Base-by-base conservation (phyloP, 64 coral and sea anemone genomes). In the Platygyra sinensis region DNA sequence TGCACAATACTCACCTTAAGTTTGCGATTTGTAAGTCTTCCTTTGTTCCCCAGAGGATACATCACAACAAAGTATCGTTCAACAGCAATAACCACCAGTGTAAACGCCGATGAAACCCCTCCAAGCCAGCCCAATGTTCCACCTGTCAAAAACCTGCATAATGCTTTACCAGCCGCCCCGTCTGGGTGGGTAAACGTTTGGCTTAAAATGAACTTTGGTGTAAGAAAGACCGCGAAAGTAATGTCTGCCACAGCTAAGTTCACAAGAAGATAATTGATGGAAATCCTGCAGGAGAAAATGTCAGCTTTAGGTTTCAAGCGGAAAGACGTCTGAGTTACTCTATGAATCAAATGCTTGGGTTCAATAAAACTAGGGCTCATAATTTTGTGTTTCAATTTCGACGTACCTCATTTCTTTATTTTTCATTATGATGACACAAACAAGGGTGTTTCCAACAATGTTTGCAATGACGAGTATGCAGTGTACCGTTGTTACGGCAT, bases 231-330 rank as follows among this genome's bases (percentile, higher is more conserved):
- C 5, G 63, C 84, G 8, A 87, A 67, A 4, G 28, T 51, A 18
- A 87, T 54, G 42, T 87, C 84, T 28, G 65, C 65, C 19, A 87
- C 22, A 25, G 84, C 84, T 28, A 87, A 12, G 20, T 87, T 87
- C 22, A 74, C 15, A 22, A 87, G 65, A 13, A 87, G 84, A 30
- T 72, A 39, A 52, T 87, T 67, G 20, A 87, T 51, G 27, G 42
- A 27, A 76, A 38, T 76, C 30, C 65, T 69, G 65, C n/a, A 25
- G 22, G n/a, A 69, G 10, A 27, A 27, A 69, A 69, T 8, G 4
- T 12, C 22, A 69, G n/a, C 8, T 22, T 24, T 8, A 69, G 65
- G 29, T 46, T 46, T 5, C 42, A 46, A 46, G 7, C 42, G 42
- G 5, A 46, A 46, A 46, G 2, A 46, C 3, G 6, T 7, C 42